Evolutionary conservation across 1,140 invertebrate genomes (phyloP), one percentile per base, ranked within the genome.

Genomic region (Aphis gossypii): DNA sequence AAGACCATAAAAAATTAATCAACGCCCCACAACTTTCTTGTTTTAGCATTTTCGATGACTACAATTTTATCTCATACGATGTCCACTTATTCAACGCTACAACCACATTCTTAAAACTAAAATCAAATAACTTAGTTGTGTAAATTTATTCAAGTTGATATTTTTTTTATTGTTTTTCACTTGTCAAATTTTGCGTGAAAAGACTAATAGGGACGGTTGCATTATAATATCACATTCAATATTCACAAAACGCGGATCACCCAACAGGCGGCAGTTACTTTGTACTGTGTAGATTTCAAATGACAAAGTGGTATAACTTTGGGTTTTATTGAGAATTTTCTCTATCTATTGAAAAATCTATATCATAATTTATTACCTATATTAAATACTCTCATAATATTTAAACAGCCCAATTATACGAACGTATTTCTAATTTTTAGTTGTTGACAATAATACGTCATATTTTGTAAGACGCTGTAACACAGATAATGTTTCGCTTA

Each of bases 11-110:
- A n/a, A 76, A 68, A 30, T 30, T 68, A 30, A 20, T n/a, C 60
- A 68, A 18, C 30, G n/a, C 30, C 1, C 4, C 14, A 41, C 3
- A 14, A n/a, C 60, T 76, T 6, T 5, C n/a, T 54, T 54, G 7
- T 60, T 60, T 60, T 30, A 60, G 8, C 56, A 60, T 1, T 51
- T 51, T 51, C 2, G 48, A 14, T 51, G 14, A 20, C 14, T 4
- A 51, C 14, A 51, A 14, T 11, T n/a, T 76, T 18, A 4, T 76
- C 0, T 76, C 60, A n/a, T 1, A n/a, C 30, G 60, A 5, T 76
- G 14, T n/a, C 14, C n/a, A n/a, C 14, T 9, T 68, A 0, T 18
- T 1, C 14, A 18, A 0, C 30, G 1, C 3, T n/a, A 68, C 30
- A n/a, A 18, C 30, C 60, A n/a, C n/a, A 5, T 18, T 14, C 60